Evolutionary conservation across 2,797 vertebrate genomes (phyloP).

Genomic region (Diglossa cyanea): DNA sequence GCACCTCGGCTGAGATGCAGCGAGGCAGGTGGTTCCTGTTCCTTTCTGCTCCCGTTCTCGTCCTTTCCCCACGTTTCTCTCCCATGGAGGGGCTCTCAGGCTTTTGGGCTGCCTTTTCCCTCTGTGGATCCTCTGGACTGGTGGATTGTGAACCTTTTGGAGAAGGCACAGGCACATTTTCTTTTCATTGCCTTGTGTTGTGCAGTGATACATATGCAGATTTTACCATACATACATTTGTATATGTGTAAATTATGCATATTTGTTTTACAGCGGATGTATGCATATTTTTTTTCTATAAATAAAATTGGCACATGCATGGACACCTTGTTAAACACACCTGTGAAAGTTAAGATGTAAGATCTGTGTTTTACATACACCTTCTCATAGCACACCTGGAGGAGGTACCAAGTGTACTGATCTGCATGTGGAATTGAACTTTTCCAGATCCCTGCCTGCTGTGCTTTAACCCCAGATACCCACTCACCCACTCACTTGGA

Average conservation of each 20-base stretch:
- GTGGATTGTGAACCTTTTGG: neutral
- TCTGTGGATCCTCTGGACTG: no score
- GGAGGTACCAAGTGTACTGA: neutral
- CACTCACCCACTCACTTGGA: fast-evolving
- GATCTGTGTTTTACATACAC: neutral
- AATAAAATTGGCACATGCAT: fast-evolving
- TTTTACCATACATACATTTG: fast-evolving
- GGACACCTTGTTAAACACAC: neutral
- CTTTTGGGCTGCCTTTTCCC: fast-evolving
- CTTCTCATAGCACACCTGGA: neutral
- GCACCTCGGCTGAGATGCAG: fast-evolving
- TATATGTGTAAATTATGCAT: neutral
- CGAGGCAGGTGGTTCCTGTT: fast-evolving
- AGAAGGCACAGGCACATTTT: neutral
- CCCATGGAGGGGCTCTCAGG: neutral
- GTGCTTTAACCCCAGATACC: neutral
- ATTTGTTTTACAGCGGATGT: fast-evolving
- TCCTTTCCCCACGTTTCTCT: neutral
- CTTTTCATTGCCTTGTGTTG: fast-evolving
- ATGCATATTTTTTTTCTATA: fast-evolving
- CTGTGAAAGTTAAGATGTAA: neutral
- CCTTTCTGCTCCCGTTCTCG: fast-evolving
- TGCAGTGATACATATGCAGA: fast-evolving
- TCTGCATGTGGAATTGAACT: neutral
- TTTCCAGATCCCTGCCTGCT: neutral